Evolutionary conservation across 2,888 invertebrate genomes (phyloP), one percentile per base, ranked within the genome.

Genomic region (Palloptera scutellata): DNA sequence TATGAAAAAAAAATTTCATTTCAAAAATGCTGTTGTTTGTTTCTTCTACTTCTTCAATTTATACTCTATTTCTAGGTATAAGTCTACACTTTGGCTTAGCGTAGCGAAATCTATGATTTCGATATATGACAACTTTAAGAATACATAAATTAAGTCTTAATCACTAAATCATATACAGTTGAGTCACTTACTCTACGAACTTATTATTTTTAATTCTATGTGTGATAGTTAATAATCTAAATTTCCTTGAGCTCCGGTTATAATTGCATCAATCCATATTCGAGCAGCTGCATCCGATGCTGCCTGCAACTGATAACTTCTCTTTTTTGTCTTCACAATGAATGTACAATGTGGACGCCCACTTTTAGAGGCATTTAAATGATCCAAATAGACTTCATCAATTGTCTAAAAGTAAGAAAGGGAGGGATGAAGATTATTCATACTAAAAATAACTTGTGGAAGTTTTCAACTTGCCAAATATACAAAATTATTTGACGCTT

Each of bases 301-400:
- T 10, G 97, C 96, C 89, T 96, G 94, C 52, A 98, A 87, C 84
- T 94, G 94, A 85, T 95, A 97, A 61, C 92, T 89, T 64, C 97
- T 88, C 75, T 95, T 94, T 73, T 92, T 90, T 0, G 97, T 97
- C 86, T 97, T 97, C 68, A 98, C 93, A 78, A 97, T 95, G 84
- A 98, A 97, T 2, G 97, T 97, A 70, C 96, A 89, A 69, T 94
- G 92, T 0, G 96, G 94, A 76, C 92, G 94, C 1, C 96, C 96
- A 63, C 96, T 96, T 85, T 94, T 94, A 0, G 95, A 93, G 1
- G 92, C 92, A 84, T 96, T 94, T 80, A 95, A 90, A 86, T 98
- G 97, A 86, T 98, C 98, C 73, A 97, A 90, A 84, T 97, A 98
- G 13, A 98, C 98, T 86, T 98, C 97, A 86, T 96, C 95, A 76